Conservation (phyloP, 1,140 invertebrate species). For the Bemisia tabaci region DNA sequence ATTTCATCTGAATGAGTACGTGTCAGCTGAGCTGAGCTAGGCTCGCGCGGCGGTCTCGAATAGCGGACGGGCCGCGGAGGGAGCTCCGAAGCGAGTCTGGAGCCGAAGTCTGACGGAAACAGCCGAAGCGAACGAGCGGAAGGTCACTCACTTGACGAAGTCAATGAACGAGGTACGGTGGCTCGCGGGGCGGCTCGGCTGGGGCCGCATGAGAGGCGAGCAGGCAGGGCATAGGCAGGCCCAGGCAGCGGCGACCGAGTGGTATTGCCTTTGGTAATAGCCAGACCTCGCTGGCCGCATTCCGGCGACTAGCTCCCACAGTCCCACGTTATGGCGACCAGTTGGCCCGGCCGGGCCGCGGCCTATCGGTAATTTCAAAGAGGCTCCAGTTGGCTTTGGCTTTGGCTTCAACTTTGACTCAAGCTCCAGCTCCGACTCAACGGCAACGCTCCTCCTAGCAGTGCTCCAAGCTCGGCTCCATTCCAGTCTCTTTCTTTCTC, state of each 20-base stretch:
- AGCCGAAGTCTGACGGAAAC: slow-evolving; percentile 1
- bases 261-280: slow-evolving; percentile 7
- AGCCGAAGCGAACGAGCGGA: slow-evolving; percentile 1
- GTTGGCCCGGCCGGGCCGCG: not conserved
- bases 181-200: no score
- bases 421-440: not conserved
- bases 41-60: not conserved
- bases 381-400: not conserved
- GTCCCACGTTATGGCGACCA: not conserved
- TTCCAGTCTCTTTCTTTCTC: no score
- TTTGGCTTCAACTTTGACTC: not conserved
- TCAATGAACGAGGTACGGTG: slow-evolving; percentile 11
- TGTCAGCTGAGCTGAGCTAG: not conserved
- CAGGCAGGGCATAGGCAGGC: not conserved
- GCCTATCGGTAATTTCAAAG: not conserved
- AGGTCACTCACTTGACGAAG: slow-evolving; percentile 5
- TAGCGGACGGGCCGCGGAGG: not conserved
- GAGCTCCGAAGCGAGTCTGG: not conserved
- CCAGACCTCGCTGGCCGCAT: not conserved
- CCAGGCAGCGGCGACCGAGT: slow-evolving; percentile 1
- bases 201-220: slow-evolving; percentile 2
- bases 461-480: no score
- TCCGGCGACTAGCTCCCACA: not conserved
- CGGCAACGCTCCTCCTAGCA: no score
- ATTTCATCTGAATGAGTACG: not conserved